Conservation (phyloP, 53 echinoderm and acorn worm genomes). For the Temnopleurus reevesii region DNA sequence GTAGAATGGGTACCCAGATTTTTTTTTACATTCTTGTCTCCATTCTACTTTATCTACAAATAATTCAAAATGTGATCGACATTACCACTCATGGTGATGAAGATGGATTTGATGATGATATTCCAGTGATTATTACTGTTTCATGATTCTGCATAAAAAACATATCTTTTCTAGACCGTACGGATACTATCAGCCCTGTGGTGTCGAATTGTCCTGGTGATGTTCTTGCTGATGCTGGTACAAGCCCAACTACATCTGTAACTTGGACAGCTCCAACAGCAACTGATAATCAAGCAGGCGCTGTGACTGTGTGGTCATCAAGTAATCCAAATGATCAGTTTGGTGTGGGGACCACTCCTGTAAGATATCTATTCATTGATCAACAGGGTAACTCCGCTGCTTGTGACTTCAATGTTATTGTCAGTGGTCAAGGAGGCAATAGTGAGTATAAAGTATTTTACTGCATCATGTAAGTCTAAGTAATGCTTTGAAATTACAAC, state of each 20-base stretch:
- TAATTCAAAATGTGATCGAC: too few species aligned
- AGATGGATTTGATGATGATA: too few species aligned
- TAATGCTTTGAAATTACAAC: too few species aligned
- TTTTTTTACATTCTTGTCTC: too few species aligned
- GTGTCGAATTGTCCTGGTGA: background rate
- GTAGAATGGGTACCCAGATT: too few species aligned
- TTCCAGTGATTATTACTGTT: too few species aligned
- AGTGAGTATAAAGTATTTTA: too few species aligned
- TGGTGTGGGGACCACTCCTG: constrained; percentile 50
- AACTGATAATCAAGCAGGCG: background rate
- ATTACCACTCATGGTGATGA: too few species aligned
- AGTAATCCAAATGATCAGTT: background rate
- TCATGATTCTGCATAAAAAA: too few species aligned
- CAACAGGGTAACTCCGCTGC: constrained; percentile 4
- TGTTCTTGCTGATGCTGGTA: background rate
- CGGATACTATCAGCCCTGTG: background rate
- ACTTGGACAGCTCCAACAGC: constrained; percentile 14
- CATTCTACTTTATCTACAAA: background rate
- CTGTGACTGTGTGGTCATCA: background rate
- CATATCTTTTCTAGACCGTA: too few species aligned
- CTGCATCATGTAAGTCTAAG: too few species aligned
- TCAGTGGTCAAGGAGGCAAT: background rate
- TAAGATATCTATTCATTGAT: constrained; percentile 61
- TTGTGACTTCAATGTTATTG: constrained; percentile 57
- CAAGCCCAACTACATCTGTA: background rate